Conservation (phyloP, 2,888 invertebrate species). For the Pyrocoelia pectoralis region DNA sequence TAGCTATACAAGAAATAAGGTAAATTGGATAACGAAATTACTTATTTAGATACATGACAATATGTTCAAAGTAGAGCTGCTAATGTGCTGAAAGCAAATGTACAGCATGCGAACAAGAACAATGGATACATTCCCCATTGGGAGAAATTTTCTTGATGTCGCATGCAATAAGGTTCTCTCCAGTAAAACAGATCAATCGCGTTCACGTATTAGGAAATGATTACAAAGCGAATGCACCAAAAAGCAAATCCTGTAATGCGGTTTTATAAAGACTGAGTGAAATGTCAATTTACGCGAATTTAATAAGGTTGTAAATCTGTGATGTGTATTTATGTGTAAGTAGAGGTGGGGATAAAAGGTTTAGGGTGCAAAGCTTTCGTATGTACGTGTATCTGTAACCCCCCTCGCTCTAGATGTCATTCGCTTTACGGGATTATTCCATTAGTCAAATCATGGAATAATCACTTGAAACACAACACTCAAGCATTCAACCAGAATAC, state of each 20-base stretch:
- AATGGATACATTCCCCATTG: constrained; percentile 15
- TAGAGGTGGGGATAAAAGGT: constrained; percentile 14
- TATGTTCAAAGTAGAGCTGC: no score
- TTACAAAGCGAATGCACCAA: constrained; percentile 22
- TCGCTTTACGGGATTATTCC: constrained; percentile 52
- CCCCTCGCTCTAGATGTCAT: constrained; percentile 42
- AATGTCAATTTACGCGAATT: constrained; percentile 35
- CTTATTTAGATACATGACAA: no score
- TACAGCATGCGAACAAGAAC: constrained; percentile 14
- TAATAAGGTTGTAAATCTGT: constrained; percentile 33
- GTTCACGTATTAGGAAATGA: constrained; percentile 8
- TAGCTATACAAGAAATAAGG: no score
- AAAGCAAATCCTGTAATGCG: constrained; percentile 32
- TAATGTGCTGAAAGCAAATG: no score
- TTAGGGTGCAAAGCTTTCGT: constrained; percentile 27
- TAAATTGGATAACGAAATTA: no score
- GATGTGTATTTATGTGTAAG: constrained; percentile 13
- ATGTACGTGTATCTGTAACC: constrained; percentile 38
- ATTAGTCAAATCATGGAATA: constrained; percentile 53
- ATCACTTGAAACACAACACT: constrained; percentile 48
- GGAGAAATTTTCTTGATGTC: constrained; percentile 24
- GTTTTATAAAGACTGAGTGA: constrained; percentile 28
- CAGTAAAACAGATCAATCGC: constrained; percentile 13
- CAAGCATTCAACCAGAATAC: constrained; percentile 44
- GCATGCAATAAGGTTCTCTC: constrained; percentile 12